Conservation (phyloP, 2,113 vertebrate genomes). For the Epinephelus cyanopodus region DNA sequence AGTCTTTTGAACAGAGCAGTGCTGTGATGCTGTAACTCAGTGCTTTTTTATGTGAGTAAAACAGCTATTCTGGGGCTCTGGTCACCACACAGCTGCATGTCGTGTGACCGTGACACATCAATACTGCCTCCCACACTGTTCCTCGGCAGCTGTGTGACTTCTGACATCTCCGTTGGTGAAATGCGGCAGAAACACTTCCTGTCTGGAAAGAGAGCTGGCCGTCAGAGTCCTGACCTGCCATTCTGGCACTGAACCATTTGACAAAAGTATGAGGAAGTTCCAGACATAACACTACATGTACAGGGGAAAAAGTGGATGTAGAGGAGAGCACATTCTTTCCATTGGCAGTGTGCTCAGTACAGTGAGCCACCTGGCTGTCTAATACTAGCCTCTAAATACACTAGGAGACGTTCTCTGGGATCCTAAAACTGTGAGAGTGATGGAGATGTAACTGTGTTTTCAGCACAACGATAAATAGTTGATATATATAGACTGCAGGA, state of each 20-base stretch:
- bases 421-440: not conserved
- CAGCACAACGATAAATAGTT: not conserved
- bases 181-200: constrained; percentile 58
- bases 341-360: not conserved
- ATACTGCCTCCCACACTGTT: constrained; percentile 11
- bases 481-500: not conserved
- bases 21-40: not conserved
- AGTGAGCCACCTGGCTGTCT: not conserved
- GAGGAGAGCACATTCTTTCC: constrained; percentile 1
- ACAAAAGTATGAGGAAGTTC: not conserved
- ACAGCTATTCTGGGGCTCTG: constrained; percentile 17
- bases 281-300: not conserved
- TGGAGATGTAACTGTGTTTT: not conserved
- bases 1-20: not conserved
- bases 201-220: constrained; percentile 38
- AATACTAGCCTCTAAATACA: not conserved
- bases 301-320: not conserved
- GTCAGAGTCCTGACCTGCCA: constrained; percentile 24
- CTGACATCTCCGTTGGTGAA: constrained; percentile 21
- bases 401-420: not conserved
- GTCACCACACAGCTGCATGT: constrained; percentile 47
- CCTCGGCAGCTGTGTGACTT: constrained; percentile 48
- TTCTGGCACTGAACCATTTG: not conserved
- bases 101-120: constrained; percentile 40
- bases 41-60: constrained; percentile 14